Evolutionary conservation across 2,888 invertebrate genomes (phyloP), one percentile per base, ranked within the genome.

Genomic region (Griposia aprilina): DNA sequence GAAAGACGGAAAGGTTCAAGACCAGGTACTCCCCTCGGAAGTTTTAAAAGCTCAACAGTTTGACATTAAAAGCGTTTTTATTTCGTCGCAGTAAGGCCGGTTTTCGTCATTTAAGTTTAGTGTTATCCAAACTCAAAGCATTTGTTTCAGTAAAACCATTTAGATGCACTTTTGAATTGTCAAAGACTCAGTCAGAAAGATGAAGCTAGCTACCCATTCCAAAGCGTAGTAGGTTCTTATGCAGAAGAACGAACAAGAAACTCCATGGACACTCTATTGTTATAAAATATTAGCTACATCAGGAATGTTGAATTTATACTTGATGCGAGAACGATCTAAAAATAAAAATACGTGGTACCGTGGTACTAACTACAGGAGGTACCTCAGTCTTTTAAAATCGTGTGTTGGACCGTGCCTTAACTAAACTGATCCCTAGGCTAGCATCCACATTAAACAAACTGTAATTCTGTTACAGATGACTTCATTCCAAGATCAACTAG

Each of bases 401-500:
- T 30, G 26, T 70, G 30, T 17, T 3, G 6, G 2, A n/a, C n/a
- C 26, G 7, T 5, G 5, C n/a, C 11, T 10, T 23, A 30, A 26
- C 26, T 23, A n/a, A 59, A 3, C 15, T 67, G 17, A 50, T 41
- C 50, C 45, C 15, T 20, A 50, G 23, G 2, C 23, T n/a, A 48
- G 45, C 52, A 17, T 30, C 1, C 17, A 57, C 10, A 17, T n/a
- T 48, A 41, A 30, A 60, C 4, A 10, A 76, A 62, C 3, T 36
- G 41, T 68, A 23, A 50, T 60, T 72, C 23, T 50, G 55, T 94
- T 95, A 41, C 94, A 97, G 95, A 88, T 97, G 17, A 92, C 89
- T 73, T 94, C 94, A 1, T 92, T 97, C 87, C 97, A 97, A 92
- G 95, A 96, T 76, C 96, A 97, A 88, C 87, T 97, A 68, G 94